Evolutionary conservation across 2,797 vertebrate species (phyloP).

Genomic region (Propithecus deckenii): DNA sequence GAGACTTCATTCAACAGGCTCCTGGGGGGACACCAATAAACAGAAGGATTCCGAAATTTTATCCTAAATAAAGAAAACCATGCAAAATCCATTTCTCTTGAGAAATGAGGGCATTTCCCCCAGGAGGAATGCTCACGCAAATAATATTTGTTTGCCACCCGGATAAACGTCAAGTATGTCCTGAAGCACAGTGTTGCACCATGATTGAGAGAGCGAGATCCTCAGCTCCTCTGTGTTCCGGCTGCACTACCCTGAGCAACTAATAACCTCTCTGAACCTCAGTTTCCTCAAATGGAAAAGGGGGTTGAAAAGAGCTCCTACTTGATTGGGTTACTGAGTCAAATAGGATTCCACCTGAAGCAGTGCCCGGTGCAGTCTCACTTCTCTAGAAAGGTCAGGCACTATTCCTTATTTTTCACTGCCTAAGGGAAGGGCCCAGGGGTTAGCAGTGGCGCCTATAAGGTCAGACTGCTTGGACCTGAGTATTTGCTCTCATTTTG

Average conservation of each 20-base stretch:
- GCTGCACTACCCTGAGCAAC: fast-evolving
- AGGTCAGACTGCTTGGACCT: not conserved
- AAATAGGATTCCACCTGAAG: not conserved
- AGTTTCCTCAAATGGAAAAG: not conserved
- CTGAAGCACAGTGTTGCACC: not conserved
- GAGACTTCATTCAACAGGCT: not conserved
- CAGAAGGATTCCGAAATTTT: not conserved
- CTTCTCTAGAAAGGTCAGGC: not conserved
- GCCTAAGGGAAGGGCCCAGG: not conserved
- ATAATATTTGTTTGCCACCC: not conserved
- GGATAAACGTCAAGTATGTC: not conserved
- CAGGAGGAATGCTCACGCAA: not conserved
- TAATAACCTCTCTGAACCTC: not conserved
- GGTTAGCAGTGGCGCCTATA: fast-evolving
- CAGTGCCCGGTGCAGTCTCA: not conserved
- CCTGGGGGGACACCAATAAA: fast-evolving
- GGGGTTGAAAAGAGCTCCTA: not conserved
- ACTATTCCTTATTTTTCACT: not conserved
- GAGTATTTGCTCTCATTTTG: not conserved
- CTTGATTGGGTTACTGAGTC: fast-evolving
- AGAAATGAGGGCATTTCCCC: not conserved
- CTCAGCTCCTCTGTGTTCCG: not conserved
- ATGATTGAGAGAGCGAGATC: not conserved
- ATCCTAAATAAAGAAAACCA: not conserved
- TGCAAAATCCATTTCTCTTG: not conserved